These are phyloP conservation scores for Drosophila virilis DNA, from an alignment of 1,140 invertebrate genomes.

Conservation along the genomic window DNA sequence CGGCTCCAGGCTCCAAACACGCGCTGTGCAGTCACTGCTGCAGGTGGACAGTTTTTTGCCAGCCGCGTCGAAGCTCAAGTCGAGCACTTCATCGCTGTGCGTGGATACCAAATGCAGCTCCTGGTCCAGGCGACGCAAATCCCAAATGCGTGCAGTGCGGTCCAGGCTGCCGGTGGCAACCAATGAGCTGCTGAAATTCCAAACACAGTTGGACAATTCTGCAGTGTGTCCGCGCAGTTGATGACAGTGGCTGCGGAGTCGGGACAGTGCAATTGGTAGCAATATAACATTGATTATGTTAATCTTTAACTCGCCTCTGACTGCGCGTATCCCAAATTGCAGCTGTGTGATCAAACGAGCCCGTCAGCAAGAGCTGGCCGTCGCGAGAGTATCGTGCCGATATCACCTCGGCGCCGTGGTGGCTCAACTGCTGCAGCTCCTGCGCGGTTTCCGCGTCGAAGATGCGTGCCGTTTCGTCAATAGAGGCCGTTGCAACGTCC, in stretches of 20 bases:
- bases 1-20: constrained; percentile 87
- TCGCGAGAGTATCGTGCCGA: constrained; percentile 89
- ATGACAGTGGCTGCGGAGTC: constrained; percentile 85
- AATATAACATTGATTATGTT: background rate
- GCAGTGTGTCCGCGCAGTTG: constrained; percentile 89
- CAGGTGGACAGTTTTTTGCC: constrained; percentile 89
- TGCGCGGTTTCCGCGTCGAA: constrained; percentile 88
- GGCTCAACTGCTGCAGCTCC: constrained; percentile 87
- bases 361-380: constrained; percentile 89
- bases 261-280: background rate
- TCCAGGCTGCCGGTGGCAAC: constrained; percentile 91
- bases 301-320: constrained; percentile 86
- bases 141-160: constrained; percentile 91
- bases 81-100: constrained; percentile 91
- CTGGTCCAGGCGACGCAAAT: constrained; percentile 85
- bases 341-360: constrained; percentile 91
- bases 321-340: constrained; percentile 90
- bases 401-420: constrained; percentile 91
- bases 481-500: constrained; percentile 89
- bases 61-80: constrained; percentile 90
- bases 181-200: constrained; percentile 89
- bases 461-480: constrained; percentile 90
- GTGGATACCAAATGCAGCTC: constrained; percentile 87
- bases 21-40: constrained; percentile 89
- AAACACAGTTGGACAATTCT: constrained; percentile 90